Evolutionary conservation across 2,797 vertebrate species (phyloP), one percentile per base, ranked within the genome.

Genomic region (Macrochelys suwanniensis): DNA sequence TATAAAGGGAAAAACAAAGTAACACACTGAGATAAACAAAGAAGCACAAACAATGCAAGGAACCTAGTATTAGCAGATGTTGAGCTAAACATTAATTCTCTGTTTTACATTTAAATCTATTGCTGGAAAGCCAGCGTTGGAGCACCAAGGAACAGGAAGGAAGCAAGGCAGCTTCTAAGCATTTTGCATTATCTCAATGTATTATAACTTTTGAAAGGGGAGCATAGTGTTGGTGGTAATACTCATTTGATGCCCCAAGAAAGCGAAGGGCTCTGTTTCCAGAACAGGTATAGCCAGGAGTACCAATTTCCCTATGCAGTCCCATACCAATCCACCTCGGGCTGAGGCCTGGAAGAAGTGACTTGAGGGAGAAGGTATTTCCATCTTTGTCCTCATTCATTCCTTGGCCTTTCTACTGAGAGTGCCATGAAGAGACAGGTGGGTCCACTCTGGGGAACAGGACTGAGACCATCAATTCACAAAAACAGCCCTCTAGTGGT

Each of bases 51-150:
- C 97, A 98, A 98, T 98, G 97, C 95, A 97, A 97, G 96, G 96
- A 97, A 97, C 97, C 97, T 97, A 97, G 96, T 97, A 97, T 97
- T 97, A 97, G 95, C 97, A 97, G 97, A 97, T 98, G 97, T 98
- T 97, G 96, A 96, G 94, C 96, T 97, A 97, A 96, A 96, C 97
- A 82, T 96, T 97, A 98, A 97, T 96, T 94, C 96, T 97, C 95
- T 97, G 96, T 96, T 97, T 97, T 97, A 97, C 97, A 97, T 97
- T 98, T 97, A 97, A 97, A 97, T 97, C 96, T 95, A 95, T 93
- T 45, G 95, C 93, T 96, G 96, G 94, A 96, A 94, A 93, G 89
- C 83, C 91, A 93, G 82, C 95, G 94, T 96, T 95, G 95, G 96
- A 97, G 95, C 96, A 96, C 96, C 95, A 97, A 97, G 96, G 92